Percentiles rank a stretch among this genome's conserved stretches.
Conservation (phyloP, 2,113 vertebrate genomes). For the Corvus hawaiiensis region DNA sequence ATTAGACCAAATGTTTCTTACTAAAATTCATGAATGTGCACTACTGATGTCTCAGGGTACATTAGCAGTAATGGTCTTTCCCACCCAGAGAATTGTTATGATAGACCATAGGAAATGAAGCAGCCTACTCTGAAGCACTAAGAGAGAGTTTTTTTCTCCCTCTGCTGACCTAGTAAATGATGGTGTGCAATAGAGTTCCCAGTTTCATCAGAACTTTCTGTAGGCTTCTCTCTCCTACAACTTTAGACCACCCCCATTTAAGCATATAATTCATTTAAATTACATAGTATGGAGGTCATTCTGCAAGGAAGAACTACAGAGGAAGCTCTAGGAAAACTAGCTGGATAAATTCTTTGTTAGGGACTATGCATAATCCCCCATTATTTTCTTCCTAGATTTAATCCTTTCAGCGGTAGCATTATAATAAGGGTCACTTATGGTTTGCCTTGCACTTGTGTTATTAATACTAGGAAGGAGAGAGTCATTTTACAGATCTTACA, state of each 20-base stretch:
- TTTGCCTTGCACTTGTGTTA: neutral
- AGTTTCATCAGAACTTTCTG: neutral
- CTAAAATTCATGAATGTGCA: neutral
- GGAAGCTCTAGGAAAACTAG: neutral
- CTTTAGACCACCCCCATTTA: neutral
- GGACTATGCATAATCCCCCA: neutral
- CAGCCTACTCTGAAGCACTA: neutral
- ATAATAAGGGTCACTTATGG: neutral
- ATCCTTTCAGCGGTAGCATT: neutral
- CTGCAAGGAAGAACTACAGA: neutral
- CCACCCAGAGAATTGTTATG: neutral
- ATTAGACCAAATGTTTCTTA: neutral
- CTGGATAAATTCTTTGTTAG: neutral
- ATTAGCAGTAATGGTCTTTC: neutral
- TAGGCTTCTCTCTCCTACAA: neutral
- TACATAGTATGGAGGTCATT: neutral
- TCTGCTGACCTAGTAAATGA: neutral
- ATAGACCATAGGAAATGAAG: neutral
- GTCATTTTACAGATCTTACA: slow-evolving; percentile 1
- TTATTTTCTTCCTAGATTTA: neutral
- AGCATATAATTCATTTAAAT: neutral
- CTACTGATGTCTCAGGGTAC: neutral
- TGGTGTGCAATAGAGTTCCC: neutral
- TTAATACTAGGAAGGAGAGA: neutral
- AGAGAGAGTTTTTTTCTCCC: neutral